These are phyloP conservation scores for Tubulanus polymorphus DNA, from an alignment of 2,888 invertebrate species.

Conservation along the genomic window DNA sequence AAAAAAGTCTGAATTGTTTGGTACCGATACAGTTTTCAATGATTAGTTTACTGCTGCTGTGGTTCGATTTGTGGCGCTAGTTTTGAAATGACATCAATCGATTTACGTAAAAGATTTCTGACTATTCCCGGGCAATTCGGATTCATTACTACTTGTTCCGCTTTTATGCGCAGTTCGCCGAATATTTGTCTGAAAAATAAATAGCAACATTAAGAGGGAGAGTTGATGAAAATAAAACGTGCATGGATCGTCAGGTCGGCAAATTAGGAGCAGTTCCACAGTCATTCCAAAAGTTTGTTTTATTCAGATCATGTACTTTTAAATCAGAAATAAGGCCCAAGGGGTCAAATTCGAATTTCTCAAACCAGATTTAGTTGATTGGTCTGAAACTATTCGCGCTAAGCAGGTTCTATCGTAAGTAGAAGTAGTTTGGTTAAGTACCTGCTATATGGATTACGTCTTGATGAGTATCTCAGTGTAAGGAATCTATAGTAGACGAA, in stretches of 20 bases:
- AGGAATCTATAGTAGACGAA: conserved; percentile 97
- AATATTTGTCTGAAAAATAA: conserved; percentile 63
- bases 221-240: background rate
- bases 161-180: conserved; percentile 72
- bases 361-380: too few relatives aligned
- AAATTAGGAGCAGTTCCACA: conserved; percentile 1
- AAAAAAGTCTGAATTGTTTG: too few relatives aligned
- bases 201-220: background rate
- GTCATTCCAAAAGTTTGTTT: background rate
- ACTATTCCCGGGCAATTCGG: conserved; percentile 68
- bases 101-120: conserved; percentile 60
- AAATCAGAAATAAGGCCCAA: background rate
- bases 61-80: conserved; percentile 63
- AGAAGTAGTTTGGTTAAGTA: too few relatives aligned
- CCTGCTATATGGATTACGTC: conserved; percentile 93
- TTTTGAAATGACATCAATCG: conserved; percentile 69
- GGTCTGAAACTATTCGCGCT: too few relatives aligned
- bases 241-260: too few relatives aligned
- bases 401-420: background rate
- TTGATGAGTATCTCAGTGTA: conserved; percentile 83
- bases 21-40: too few relatives aligned
- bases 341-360: too few relatives aligned
- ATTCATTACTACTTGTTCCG: conserved; percentile 66
- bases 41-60: too few relatives aligned
- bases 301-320: background rate